Evolutionary conservation across 2,888 invertebrate species (phyloP).

Genomic region (Hedychridium roseum): DNA sequence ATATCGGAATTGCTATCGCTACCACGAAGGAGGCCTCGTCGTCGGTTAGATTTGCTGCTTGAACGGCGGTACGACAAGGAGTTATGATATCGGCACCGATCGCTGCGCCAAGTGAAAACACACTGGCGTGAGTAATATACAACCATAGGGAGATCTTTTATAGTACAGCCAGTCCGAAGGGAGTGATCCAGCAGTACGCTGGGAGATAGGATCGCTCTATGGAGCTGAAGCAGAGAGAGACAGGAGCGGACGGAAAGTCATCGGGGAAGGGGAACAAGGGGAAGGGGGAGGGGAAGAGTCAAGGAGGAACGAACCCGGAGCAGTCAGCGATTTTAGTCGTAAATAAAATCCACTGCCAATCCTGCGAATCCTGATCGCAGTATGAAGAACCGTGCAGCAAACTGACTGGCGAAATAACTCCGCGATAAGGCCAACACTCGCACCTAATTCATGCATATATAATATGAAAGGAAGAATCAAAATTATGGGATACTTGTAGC

Average conservation of each 20-base stretch:
- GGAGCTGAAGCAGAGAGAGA: constrained; percentile 14
- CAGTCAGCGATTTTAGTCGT: constrained; percentile 53
- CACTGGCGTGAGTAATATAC: constrained; percentile 64
- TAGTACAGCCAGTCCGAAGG: constrained; percentile 50
- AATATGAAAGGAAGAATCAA: too few species aligned
- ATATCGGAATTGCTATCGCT: constrained; percentile 58
- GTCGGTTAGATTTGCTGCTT: constrained; percentile 51
- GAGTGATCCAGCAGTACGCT: constrained; percentile 53
- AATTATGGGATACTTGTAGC: too few species aligned
- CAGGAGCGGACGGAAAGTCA: too few species aligned
- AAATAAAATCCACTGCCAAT: constrained; percentile 57
- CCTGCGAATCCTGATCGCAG: constrained; percentile 55
- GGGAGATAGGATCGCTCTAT: constrained; percentile 58
- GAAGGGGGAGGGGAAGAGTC: constrained; percentile 35
- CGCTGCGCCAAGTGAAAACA: constrained; percentile 63
- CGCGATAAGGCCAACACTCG: too few species aligned
- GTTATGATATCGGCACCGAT: constrained; percentile 64
- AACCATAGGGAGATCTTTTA: constrained; percentile 61
- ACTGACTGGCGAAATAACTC: too few species aligned
- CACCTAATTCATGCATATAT: too few species aligned
- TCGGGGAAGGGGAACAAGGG: constrained; percentile 17
- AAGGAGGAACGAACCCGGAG: constrained; percentile 55
- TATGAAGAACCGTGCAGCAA: too few species aligned
- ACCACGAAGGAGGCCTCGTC: constrained; percentile 35
- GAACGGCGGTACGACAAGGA: constrained; percentile 60